These are phyloP conservation scores for Cephus spinipes DNA, from an alignment of 2,888 invertebrate genomes.

Conservation along the genomic window DNA sequence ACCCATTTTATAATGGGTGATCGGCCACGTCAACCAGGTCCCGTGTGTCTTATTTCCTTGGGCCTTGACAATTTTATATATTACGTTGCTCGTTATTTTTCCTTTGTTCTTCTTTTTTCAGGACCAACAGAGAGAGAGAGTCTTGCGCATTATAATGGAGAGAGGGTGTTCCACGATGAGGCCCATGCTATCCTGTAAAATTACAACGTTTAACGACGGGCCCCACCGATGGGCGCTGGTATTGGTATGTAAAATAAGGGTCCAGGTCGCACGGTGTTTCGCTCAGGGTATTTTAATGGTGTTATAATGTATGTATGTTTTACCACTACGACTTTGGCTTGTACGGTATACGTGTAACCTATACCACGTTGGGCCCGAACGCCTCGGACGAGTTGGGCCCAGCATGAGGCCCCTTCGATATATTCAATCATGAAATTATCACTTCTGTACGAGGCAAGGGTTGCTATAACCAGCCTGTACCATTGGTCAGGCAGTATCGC, in stretches of 20 bases:
- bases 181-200: slow-evolving; percentile 26
- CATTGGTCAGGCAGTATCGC: background rate
- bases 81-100: no score
- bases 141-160: background rate
- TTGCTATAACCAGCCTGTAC: background rate
- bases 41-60: no score
- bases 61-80: no score
- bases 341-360: slow-evolving; percentile 30
- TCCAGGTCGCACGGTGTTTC: slow-evolving; percentile 50
- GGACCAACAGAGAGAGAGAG: background rate
- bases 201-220: slow-evolving; percentile 50
- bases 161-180: background rate
- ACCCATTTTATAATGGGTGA: no score
- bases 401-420: slow-evolving; percentile 63
- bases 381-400: slow-evolving; percentile 57
- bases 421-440: slow-evolving; percentile 66
- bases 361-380: slow-evolving; percentile 40
- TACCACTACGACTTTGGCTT: slow-evolving; percentile 46
- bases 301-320: slow-evolving; percentile 65
- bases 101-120: no score
- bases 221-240: slow-evolving; percentile 29
- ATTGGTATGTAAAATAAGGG: slow-evolving; percentile 52
- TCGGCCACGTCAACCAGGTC: no score
- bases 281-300: slow-evolving; percentile 60
- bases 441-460: slow-evolving; percentile 58